Evolutionary conservation across 53 echinoderm and acorn worm species (phyloP).

Genomic region (Astropecten irregularis): DNA sequence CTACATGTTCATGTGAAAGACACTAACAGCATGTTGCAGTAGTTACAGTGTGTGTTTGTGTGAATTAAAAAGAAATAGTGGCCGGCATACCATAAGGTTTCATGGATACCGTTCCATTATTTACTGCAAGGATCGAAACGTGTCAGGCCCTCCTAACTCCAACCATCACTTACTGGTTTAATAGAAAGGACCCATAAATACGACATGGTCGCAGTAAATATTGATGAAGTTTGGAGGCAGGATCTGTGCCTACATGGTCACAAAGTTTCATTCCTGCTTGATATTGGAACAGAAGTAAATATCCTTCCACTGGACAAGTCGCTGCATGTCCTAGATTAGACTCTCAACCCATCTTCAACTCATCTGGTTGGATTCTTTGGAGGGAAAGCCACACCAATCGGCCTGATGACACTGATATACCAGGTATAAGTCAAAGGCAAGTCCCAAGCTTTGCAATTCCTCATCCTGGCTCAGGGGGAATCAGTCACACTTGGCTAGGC

Average conservation of each 20-base stretch:
- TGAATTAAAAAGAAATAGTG: too few species aligned
- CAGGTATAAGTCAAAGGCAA: conserved; percentile 32
- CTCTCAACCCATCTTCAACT: background rate
- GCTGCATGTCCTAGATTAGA: background rate
- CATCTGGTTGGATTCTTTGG: conserved; percentile 20
- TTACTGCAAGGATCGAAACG: too few species aligned
- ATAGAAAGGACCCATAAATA: too few species aligned
- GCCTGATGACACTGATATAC: background rate
- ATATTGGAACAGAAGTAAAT: conserved; percentile 25
- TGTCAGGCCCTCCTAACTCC: too few species aligned
- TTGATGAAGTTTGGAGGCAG: conserved; percentile 1
- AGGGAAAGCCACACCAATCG: background rate
- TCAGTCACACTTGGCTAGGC: background rate
- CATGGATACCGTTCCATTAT: too few species aligned
- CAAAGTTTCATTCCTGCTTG: conserved; percentile 1
- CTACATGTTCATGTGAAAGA: too few species aligned
- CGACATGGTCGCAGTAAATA: too few species aligned
- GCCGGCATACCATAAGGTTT: too few species aligned
- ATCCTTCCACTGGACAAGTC: background rate
- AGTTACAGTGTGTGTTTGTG: too few species aligned
- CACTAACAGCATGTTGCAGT: too few species aligned
- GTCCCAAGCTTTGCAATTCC: background rate
- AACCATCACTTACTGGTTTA: too few species aligned
- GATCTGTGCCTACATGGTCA: background rate
- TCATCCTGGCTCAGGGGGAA: background rate